Conservation (phyloP, 2,113 vertebrate species). For the Plotosus lineatus region DNA sequence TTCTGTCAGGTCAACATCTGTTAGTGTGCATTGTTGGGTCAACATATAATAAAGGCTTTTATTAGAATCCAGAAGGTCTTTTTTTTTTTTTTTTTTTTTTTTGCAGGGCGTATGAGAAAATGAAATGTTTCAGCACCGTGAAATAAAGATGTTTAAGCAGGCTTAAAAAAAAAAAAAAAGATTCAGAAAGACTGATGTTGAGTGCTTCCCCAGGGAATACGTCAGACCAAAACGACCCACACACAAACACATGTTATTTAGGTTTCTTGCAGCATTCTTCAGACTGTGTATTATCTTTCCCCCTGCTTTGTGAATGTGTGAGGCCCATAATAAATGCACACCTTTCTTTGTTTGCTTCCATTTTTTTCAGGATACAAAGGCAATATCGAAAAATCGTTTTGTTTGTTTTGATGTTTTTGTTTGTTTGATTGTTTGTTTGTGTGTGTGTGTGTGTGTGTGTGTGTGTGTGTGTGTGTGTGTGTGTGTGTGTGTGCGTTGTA, state of each 20-base stretch:
- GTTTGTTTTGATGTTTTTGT: too few relatives aligned
- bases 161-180: neutral
- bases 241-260: neutral
- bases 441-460: too few relatives aligned
- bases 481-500: too few relatives aligned
- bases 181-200: neutral
- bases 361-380: too few relatives aligned
- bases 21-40: too few relatives aligned
- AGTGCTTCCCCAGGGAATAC: conserved; percentile 2
- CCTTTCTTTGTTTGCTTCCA: too few relatives aligned
- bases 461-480: too few relatives aligned
- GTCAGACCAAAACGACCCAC: neutral
- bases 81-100: conserved; percentile 2
- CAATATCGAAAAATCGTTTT: too few relatives aligned
- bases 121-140: neutral
- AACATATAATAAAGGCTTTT: neutral
- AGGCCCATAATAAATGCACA: neutral
- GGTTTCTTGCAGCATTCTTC: neutral
- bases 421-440: too few relatives aligned
- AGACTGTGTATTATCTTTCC: neutral
- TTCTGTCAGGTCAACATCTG: neutral
- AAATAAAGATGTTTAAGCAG: conserved; percentile 10
- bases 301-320: neutral
- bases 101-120: neutral
- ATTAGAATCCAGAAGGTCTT: neutral